Percentiles rank a stretch among this genome's conserved stretches.
These are phyloP conservation scores for Drosophila peninsularis DNA, from an alignment of 2,888 invertebrate genomes.

Conservation along the genomic window DNA sequence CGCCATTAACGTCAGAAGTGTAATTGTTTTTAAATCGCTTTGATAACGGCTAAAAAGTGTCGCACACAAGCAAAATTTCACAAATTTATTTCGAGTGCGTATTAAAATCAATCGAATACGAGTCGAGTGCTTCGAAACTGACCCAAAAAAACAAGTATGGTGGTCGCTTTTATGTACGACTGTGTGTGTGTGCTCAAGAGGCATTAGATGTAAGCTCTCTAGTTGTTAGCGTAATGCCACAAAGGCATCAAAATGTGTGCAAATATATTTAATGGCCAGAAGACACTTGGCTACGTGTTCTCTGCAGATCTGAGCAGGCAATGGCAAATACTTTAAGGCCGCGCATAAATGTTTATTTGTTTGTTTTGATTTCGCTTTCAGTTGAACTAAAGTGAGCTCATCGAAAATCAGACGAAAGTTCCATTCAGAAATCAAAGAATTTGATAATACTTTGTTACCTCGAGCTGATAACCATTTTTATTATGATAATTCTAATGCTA, in stretches of 20 bases:
- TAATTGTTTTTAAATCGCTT: slow-evolving; percentile 78
- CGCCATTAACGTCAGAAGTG: slow-evolving; percentile 72
- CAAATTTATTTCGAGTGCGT: slow-evolving; percentile 65
- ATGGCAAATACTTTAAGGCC: neutral
- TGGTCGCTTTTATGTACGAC: neutral
- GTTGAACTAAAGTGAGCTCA: slow-evolving; percentile 11
- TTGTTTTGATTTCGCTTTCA: slow-evolving; percentile 16
- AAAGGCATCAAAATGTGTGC: slow-evolving; percentile 28
- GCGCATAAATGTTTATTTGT: slow-evolving; percentile 20
- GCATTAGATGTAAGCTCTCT: slow-evolving; percentile 24
- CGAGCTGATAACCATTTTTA: slow-evolving; percentile 32
- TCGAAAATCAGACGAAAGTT: slow-evolving; percentile 21
- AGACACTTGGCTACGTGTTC: slow-evolving; percentile 13
- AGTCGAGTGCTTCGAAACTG: slow-evolving; percentile 62
- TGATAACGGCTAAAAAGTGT: slow-evolving; percentile 63
- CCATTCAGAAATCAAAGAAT: slow-evolving; percentile 16
- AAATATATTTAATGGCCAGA: slow-evolving; percentile 6
- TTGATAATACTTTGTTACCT: slow-evolving; percentile 13
- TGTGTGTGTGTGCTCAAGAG: neutral
- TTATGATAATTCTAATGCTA: slow-evolving; percentile 33
- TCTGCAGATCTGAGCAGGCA: neutral
- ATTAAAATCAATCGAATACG: slow-evolving; percentile 66
- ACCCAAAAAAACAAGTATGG: slow-evolving; percentile 69
- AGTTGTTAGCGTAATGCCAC: slow-evolving; percentile 40
- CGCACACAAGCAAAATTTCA: slow-evolving; percentile 32